Evolutionary conservation across 2,113 vertebrate genomes (phyloP), one percentile per base, ranked within the genome.

Genomic region (Ctenomys sociabilis): DNA sequence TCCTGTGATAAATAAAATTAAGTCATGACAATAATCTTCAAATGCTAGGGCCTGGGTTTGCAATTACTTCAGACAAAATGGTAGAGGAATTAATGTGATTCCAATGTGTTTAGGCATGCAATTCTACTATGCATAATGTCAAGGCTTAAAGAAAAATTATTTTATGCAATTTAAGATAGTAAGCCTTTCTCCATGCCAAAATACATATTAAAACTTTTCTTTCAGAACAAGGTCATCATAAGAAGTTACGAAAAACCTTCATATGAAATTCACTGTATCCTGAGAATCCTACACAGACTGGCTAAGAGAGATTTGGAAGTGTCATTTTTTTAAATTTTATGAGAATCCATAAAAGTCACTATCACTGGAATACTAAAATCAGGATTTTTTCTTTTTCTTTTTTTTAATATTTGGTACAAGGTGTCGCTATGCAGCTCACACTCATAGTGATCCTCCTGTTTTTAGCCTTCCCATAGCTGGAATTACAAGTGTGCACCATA

Each of bases 321-420:
- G 22, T 16, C 91, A 45, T 78, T 93, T 95, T 94, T 80, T 80
- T n/a, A n/a, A 89, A 93, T 40, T 95, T 17, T 61, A 75, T 85
- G 14, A 73, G 45, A 95, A 54, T 66, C 70, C 61, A 94, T 52
- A 97, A 90, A 91, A 4, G 49, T 75, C 59, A 91, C 22, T 14
- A 88, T 84, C 21, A 52, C 16, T 54, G 75, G 81, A 75, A 84
- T 73, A 49, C 10, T 89, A 93, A 94, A 91, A 80, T 63, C 22
- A 75, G 35, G 2, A 40, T 61, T 89, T 78, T 92, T 94, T 57
- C 19, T 57, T 57, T 19, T 61, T 89, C 52, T 92, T 94, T 57
- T 57, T 57, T 57, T 19, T 5, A 57, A 17, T 57, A 57, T 16
- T 57, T 57, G 54, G 54, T 17, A 57, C 54, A 5, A 17, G 54